Evolutionary conservation across 1,140 invertebrate genomes (phyloP).

Genomic region (Drosophila triauraria): DNA sequence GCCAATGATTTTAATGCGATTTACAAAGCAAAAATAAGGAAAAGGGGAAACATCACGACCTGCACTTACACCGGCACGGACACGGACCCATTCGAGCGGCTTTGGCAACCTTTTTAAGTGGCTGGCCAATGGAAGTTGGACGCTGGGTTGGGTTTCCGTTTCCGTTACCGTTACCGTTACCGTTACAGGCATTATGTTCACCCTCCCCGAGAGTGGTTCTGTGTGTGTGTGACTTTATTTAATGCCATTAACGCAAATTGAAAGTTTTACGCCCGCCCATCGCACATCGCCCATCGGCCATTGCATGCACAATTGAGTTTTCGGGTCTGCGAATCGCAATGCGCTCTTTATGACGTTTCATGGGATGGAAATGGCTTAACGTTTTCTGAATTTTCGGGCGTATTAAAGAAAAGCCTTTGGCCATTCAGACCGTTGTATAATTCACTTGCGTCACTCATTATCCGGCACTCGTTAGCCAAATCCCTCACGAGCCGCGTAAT

Average conservation of each 20-base stretch:
- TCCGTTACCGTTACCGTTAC: conserved; percentile 26
- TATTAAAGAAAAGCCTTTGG: conserved; percentile 31
- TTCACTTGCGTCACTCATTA: conserved; percentile 48
- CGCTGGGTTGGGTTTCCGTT: conserved; percentile 32
- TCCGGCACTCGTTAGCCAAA: conserved; percentile 17
- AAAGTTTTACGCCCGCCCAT: conserved; percentile 74
- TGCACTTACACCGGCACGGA: conserved; percentile 29
- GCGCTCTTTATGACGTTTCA: conserved; percentile 51
- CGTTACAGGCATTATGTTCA: conserved; percentile 33
- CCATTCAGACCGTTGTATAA: conserved; percentile 28
- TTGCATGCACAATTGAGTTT: conserved; percentile 80
- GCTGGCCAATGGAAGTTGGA: conserved; percentile 60
- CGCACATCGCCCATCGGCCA: conserved; percentile 47
- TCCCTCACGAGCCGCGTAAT: conserved; percentile 18
- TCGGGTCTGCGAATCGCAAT: conserved; percentile 44
- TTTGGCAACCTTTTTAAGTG: conserved; percentile 79
- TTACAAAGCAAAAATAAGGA: conserved; percentile 57
- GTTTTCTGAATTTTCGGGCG: conserved; percentile 21
- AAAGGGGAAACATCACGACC: conserved; percentile 20
- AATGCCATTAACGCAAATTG: conserved; percentile 82
- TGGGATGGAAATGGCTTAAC: conserved; percentile 26
- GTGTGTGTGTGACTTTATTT: conserved; percentile 74
- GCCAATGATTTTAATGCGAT: conserved; percentile 82
- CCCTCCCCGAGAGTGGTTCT: conserved; percentile 6
- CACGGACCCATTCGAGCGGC: conserved; percentile 42